Evolutionary conservation across 2,888 invertebrate species (phyloP).

Genomic region (Chrysomela aeneicollis): DNA sequence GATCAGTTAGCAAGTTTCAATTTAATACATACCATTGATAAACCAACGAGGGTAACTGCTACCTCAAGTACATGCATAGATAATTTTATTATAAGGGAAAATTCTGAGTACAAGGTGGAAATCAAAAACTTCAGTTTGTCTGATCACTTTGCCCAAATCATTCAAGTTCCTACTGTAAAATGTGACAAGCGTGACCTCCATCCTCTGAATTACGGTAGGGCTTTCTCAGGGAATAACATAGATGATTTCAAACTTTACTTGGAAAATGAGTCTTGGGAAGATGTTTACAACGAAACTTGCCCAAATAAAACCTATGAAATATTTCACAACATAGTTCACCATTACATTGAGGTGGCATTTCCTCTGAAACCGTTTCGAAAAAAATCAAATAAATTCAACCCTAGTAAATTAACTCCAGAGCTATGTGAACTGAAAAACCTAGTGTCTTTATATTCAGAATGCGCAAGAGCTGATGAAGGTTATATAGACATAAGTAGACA

Average conservation of each 20-base stretch:
- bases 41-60: conserved; percentile 7
- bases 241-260: too few relatives aligned
- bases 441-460: not conserved
- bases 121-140: conserved; percentile 2
- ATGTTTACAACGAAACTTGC: too few relatives aligned
- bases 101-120: not conserved
- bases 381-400: conserved; percentile 6
- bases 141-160: too few relatives aligned
- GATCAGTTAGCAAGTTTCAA: conserved; percentile 8
- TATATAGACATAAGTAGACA: not conserved
- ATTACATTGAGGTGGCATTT: too few relatives aligned
- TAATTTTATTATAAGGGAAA: not conserved
- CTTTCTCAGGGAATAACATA: too few relatives aligned
- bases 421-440: conserved; percentile 6
- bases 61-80: conserved; percentile 2
- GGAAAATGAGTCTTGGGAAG: too few relatives aligned
- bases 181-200: too few relatives aligned
- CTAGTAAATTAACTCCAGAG: not conserved
- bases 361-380: too few relatives aligned
- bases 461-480: conserved; percentile 1
- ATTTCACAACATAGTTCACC: too few relatives aligned
- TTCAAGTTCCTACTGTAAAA: too few relatives aligned
- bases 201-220: too few relatives aligned
- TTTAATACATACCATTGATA: not conserved
- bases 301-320: too few relatives aligned